These are phyloP conservation scores for Rattus rattus DNA, from an alignment of 2,113 vertebrate species.

Conservation along the genomic window DNA sequence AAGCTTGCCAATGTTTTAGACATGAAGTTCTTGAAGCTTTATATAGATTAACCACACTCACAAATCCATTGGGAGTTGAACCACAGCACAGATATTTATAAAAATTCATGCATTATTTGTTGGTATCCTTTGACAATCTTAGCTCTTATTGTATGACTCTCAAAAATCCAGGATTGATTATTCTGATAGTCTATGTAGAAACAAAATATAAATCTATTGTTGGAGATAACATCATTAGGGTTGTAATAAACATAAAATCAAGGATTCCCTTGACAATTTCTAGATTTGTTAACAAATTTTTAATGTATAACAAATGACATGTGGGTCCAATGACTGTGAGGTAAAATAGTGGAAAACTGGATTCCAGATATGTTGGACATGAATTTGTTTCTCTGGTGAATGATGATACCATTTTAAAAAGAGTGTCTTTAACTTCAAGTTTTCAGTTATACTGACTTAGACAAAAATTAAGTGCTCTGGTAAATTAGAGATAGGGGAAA, in stretches of 20 bases:
- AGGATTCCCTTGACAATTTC: not conserved
- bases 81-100: not conserved
- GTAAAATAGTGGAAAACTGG: not conserved
- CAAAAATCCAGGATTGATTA: not conserved
- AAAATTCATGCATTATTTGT: not conserved
- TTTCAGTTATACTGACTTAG: not conserved
- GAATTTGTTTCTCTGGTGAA: not conserved
- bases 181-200: not conserved
- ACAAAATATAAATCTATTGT: not conserved
- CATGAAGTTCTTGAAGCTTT: slow-evolving; percentile 40
- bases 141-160: not conserved
- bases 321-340: not conserved
- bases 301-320: not conserved
- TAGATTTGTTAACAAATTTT: not conserved
- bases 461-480: not conserved
- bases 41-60: not conserved
- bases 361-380: not conserved
- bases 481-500: not conserved
- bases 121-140: not conserved
- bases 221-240: not conserved
- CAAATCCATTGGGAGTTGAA: not conserved
- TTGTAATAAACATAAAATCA: not conserved
- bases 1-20: slow-evolving; percentile 25
- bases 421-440: not conserved
- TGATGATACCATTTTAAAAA: not conserved